A percentile compares a stretch with the other conserved stretches of the same genome.
Evolutionary conservation across 2,797 vertebrate genomes (phyloP).

Genomic region (Hydrophis major): DNA sequence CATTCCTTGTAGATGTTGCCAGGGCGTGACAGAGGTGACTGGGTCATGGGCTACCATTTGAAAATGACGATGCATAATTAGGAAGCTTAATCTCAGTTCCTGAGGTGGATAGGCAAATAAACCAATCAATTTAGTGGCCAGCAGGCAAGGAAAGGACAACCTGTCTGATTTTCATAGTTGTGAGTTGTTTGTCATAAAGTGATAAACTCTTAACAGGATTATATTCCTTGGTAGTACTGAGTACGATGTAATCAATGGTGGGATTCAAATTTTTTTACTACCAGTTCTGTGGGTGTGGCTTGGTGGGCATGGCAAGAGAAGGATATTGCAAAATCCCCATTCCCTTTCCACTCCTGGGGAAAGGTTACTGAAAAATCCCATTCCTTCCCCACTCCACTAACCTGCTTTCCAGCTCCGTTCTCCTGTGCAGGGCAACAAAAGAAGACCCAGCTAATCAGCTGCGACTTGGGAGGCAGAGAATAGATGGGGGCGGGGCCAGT

Average conservation of each 20-base stretch:
- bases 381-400: too few species aligned
- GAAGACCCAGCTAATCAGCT: too few species aligned
- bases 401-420: too few species aligned
- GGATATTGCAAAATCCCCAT: too few species aligned
- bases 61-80: not conserved
- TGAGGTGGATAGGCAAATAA: not conserved
- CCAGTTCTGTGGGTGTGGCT: too few species aligned
- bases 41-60: not conserved
- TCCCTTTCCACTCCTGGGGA: too few species aligned
- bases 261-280: too few species aligned
- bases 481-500: too few species aligned
- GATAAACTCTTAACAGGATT: not conserved
- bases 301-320: too few species aligned
- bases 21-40: not conserved
- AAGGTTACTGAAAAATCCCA: too few species aligned
- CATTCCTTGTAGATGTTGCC: constrained; percentile 7
- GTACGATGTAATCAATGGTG: not conserved
- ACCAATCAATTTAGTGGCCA: not conserved
- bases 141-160: not conserved
- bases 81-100: not conserved
- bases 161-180: not conserved
- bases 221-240: not conserved
- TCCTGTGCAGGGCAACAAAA: too few species aligned
- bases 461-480: too few species aligned
- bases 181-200: not conserved